These are phyloP conservation scores for Leptobrachium ailaonicum DNA, from an alignment of 2,113 vertebrate genomes.

Conservation along the genomic window DNA sequence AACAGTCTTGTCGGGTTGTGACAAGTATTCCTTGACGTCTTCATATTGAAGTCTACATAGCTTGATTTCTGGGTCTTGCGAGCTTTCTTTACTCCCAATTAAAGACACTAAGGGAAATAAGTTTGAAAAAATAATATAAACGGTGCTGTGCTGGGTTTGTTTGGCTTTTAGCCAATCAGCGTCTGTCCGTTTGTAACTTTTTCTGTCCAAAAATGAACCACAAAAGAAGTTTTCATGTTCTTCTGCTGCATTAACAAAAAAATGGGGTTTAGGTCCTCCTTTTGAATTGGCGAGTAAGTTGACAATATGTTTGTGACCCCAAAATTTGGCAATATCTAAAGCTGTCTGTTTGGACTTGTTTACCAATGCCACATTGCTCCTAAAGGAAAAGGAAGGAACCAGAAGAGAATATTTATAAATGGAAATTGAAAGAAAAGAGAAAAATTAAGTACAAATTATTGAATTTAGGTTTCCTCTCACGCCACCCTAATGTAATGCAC, in stretches of 20 bases:
- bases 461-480: too few species aligned
- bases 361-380: conserved; percentile 75
- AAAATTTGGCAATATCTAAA: conserved; percentile 87
- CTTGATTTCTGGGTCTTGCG: conserved; percentile 61
- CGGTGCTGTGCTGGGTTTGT: conserved; percentile 66
- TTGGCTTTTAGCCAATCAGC: conserved; percentile 74
- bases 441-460: too few species aligned
- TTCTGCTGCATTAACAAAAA: conserved; percentile 56
- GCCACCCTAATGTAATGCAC: too few species aligned
- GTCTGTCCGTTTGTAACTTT: conserved; percentile 81
- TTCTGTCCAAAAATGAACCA: conserved; percentile 79
- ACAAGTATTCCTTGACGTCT: conserved; percentile 71
- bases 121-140: conserved; percentile 85
- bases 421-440: too few species aligned
- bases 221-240: conserved; percentile 82
- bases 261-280: conserved; percentile 50
- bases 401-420: background rate
- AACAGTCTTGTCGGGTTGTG: conserved; percentile 60
- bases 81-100: conserved; percentile 51
- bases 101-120: conserved; percentile 78
- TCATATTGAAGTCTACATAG: conserved; percentile 72
- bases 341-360: conserved; percentile 88
- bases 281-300: conserved; percentile 68
- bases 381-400: conserved; percentile 54
- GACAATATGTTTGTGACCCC: conserved; percentile 86